Conservation (phyloP, 2,113 vertebrate species). For the Chaetorhynchus papuensis region DNA sequence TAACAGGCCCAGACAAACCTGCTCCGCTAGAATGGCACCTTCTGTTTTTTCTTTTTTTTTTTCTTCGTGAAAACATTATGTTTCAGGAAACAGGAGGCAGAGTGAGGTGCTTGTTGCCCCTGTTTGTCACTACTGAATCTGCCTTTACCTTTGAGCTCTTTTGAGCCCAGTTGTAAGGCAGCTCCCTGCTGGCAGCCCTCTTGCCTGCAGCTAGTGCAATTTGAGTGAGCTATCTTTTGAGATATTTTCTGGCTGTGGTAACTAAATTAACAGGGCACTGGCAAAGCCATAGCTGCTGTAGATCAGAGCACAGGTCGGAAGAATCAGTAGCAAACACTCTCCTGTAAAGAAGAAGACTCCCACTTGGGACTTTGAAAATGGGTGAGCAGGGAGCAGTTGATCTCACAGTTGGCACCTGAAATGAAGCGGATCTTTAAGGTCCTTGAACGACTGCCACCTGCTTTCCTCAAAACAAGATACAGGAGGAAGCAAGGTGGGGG, state of each 20-base stretch:
- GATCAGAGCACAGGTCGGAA: background rate
- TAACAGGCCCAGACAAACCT: background rate
- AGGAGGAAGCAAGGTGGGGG: background rate
- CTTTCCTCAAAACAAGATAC: background rate
- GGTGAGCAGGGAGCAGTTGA: background rate
- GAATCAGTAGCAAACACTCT: background rate
- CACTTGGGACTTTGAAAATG: background rate
- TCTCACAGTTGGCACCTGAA: background rate
- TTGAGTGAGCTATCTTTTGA: background rate
- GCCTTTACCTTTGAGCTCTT: background rate
- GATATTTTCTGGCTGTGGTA: background rate
- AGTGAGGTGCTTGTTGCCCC: background rate
- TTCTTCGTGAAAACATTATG: background rate
- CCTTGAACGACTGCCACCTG: background rate
- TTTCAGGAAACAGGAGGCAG: background rate
- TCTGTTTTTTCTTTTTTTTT: background rate
- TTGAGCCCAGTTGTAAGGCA: background rate
- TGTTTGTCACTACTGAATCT: background rate
- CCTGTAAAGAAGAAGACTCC: background rate
- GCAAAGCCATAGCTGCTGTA: background rate
- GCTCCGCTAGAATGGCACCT: background rate
- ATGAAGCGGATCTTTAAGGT: background rate
- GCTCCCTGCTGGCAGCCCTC: background rate
- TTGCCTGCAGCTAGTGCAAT: constrained; percentile 2
- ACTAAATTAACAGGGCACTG: background rate